phyloP scores from a whole-genome alignment of 2,888 invertebrate genomes.

The Drosophila setosimentum region DNA sequence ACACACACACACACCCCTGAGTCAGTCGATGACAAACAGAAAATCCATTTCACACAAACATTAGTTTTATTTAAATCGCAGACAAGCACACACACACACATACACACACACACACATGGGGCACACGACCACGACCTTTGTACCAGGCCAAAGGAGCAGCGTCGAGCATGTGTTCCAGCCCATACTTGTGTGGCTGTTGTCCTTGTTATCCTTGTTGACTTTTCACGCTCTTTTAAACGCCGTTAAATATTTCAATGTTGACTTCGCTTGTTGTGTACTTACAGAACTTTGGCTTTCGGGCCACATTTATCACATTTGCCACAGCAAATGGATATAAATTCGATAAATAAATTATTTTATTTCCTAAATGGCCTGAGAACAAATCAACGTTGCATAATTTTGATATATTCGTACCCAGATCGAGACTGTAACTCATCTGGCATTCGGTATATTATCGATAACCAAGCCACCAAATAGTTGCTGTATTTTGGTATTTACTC shows the following conservation, averaged over 20 bases:
- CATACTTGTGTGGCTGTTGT: slow-evolving; percentile 51
- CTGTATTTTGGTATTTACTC: not conserved
- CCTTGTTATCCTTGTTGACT: slow-evolving; percentile 80
- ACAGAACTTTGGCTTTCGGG: slow-evolving; percentile 15
- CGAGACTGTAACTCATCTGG: not conserved
- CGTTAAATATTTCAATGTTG: slow-evolving; percentile 73
- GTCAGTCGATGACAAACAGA: slow-evolving; percentile 79
- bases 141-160: slow-evolving; percentile 36
- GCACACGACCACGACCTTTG: slow-evolving; percentile 67
- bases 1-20: slow-evolving; percentile 29
- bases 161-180: slow-evolving; percentile 58
- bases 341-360: slow-evolving; percentile 45
- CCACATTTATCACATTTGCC: slow-evolving; percentile 75
- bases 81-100: slow-evolving; percentile 47
- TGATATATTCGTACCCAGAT: slow-evolving; percentile 1
- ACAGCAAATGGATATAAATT: slow-evolving; percentile 53
- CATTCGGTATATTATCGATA: not conserved
- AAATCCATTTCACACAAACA: slow-evolving; percentile 81
- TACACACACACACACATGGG: slow-evolving; percentile 28
- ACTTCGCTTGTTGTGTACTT: slow-evolving; percentile 18
- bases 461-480: not conserved
- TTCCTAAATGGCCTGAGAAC: not conserved
- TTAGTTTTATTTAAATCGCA: slow-evolving; percentile 80
- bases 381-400: slow-evolving; percentile 1
- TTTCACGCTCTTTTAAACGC: slow-evolving; percentile 84